Evolutionary conservation across 2,113 vertebrate genomes (phyloP).

Genomic region (Gopherus evgoodei): DNA sequence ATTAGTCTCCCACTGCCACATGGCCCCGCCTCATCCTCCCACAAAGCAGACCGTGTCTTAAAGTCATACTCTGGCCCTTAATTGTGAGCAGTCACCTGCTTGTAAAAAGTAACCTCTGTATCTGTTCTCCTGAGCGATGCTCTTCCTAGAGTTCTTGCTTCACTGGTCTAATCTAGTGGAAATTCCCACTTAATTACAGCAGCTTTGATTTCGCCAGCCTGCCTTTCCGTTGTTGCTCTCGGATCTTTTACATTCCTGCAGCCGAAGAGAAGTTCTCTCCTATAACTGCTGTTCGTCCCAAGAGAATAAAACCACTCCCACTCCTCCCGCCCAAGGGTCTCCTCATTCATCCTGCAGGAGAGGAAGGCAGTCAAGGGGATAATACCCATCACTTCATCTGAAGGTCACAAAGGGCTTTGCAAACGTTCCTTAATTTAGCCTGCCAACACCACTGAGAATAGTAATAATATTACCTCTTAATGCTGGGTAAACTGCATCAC

Average conservation of each 20-base stretch:
- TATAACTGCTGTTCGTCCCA: neutral
- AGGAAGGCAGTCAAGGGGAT: neutral
- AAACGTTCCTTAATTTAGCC: neutral
- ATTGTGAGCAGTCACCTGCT: neutral
- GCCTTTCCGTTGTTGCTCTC: constrained; percentile 19
- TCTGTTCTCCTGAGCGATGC: neutral
- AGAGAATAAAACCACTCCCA: accelerated
- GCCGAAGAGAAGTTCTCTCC: constrained; percentile 22
- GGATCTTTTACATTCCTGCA: constrained; percentile 29
- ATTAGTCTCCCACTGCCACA: neutral
- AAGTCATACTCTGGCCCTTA: neutral
- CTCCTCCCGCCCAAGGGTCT: accelerated
- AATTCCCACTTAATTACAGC: neutral
- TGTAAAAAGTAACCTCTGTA: neutral
- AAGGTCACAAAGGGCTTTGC: neutral
- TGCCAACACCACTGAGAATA: neutral
- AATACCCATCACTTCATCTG: accelerated
- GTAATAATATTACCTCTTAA: accelerated
- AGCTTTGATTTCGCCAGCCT: constrained; percentile 10
- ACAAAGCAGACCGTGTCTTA: neutral
- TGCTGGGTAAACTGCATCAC: accelerated
- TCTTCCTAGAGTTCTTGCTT: neutral
- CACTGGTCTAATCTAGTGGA: neutral
- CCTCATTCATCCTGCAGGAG: neutral
- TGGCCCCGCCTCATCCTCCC: too few relatives aligned